Percentiles rank a stretch among this genome's conserved stretches.
Evolutionary conservation across 2,113 vertebrate genomes (phyloP).

Genomic region (Hippocampus comes): DNA sequence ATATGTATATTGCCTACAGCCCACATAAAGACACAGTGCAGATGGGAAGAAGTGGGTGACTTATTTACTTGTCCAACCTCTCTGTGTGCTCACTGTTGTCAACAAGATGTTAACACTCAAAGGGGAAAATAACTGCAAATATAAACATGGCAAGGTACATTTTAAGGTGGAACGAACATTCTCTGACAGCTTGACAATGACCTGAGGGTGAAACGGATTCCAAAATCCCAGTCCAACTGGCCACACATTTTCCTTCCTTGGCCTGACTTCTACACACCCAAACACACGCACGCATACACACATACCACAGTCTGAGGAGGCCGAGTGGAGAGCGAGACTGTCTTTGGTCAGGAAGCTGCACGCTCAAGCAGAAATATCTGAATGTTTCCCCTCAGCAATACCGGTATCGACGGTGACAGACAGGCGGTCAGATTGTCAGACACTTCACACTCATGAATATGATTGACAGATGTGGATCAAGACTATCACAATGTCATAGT

Average conservation of each 20-base stretch:
- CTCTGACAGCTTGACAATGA: slow-evolving; percentile 76
- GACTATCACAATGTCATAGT: slow-evolving; percentile 24
- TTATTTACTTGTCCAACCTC: slow-evolving; percentile 67
- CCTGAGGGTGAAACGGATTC: slow-evolving; percentile 71
- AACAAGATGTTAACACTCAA: slow-evolving; percentile 76
- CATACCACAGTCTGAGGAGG: slow-evolving; percentile 41
- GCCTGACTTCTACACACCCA: slow-evolving; percentile 29
- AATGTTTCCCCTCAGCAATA: slow-evolving; percentile 66
- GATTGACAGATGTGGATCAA: slow-evolving; percentile 40
- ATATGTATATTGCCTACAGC: not conserved
- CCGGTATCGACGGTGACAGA: slow-evolving; percentile 65
- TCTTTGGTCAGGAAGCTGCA: slow-evolving; percentile 67
- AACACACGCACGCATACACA: slow-evolving; percentile 23
- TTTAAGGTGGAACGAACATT: slow-evolving; percentile 66
- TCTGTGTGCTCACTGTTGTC: slow-evolving; percentile 63
- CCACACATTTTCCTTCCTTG: slow-evolving; percentile 55
- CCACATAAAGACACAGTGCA: slow-evolving; percentile 28
- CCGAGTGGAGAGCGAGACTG: slow-evolving; percentile 47
- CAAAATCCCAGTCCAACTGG: slow-evolving; percentile 67
- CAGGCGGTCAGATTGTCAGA: slow-evolving; percentile 56
- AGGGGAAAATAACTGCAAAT: slow-evolving; percentile 78
- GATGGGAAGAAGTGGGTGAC: slow-evolving; percentile 51
- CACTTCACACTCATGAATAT: slow-evolving; percentile 23
- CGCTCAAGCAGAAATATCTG: slow-evolving; percentile 71
- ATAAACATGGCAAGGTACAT: slow-evolving; percentile 76